Evolutionary conservation across 2,113 vertebrate genomes (phyloP), one percentile per base, ranked within the genome.

Genomic region (Typhlomys cinereus): DNA sequence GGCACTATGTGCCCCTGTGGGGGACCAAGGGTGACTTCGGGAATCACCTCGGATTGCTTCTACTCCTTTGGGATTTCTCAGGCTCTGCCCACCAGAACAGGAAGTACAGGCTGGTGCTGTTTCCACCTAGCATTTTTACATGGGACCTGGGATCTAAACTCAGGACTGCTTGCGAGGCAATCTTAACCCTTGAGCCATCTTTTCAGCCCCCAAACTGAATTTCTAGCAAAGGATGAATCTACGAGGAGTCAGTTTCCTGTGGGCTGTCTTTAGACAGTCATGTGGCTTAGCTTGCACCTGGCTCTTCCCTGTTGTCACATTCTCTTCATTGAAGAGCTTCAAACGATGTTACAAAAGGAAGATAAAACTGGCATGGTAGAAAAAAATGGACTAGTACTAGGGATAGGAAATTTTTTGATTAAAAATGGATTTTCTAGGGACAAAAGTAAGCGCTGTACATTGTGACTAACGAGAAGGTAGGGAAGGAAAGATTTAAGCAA

Each of bases 151-250:
- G n/a, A n/a, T n/a, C n/a, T n/a, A n/a, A n/a, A n/a, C n/a, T n/a
- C n/a, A n/a, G n/a, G n/a, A n/a, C n/a, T n/a, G n/a, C n/a, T n/a
- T n/a, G n/a, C n/a, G n/a, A n/a, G n/a, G n/a, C n/a, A n/a, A n/a
- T n/a, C n/a, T n/a, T n/a, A n/a, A n/a, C n/a, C n/a, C n/a, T n/a
- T n/a, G n/a, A n/a, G n/a, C n/a, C n/a, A n/a, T n/a, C n/a, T n/a
- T n/a, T n/a, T n/a, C 25, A 88, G 79, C 92, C 93, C 83, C 75
- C 46, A 94, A 90, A 70, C 74, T 34, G 29, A 88, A 66, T 94
- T 93, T 88, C 82, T 75, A 93, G 89, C 84, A 91, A 88, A 95
- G 46, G 80, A 85, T 44, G 5, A 11, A 52, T 76, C 50, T 73
- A 70, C 78, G 50, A 88, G 44, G 4, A 57, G 80, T 46, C 52